Percentiles rank a stretch among this genome's conserved stretches.
These are phyloP conservation scores for Erebia epiphron DNA, from an alignment of 2,888 invertebrate species.

Conservation along the genomic window DNA sequence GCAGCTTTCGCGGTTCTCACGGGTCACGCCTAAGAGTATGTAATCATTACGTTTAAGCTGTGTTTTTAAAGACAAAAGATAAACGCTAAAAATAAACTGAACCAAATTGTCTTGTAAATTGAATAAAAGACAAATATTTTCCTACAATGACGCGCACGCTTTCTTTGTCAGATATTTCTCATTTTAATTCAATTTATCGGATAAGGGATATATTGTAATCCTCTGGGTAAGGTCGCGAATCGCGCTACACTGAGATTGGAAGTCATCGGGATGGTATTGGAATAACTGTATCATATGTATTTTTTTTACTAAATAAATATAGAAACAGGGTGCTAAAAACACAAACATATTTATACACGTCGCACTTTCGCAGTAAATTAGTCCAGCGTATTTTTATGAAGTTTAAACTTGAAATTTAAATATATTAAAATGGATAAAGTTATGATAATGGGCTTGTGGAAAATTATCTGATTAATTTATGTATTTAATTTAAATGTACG, in stretches of 20 bases:
- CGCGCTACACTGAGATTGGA: conserved; percentile 76
- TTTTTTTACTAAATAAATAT: too few species aligned
- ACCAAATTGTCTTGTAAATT: conserved; percentile 60
- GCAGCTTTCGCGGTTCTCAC: neutral
- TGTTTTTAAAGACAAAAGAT: neutral
- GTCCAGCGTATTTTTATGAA: too few species aligned
- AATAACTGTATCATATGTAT: conserved; percentile 65
- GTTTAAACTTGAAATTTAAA: too few species aligned
- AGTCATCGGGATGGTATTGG: conserved; percentile 75
- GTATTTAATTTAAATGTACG: too few species aligned
- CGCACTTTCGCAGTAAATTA: too few species aligned
- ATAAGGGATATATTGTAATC: conserved; percentile 77
- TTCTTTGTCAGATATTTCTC: conserved; percentile 77
- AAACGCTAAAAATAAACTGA: conserved; percentile 48
- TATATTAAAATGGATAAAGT: too few species aligned
- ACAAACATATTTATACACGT: too few species aligned
- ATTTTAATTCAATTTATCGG: conserved; percentile 81
- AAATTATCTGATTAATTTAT: too few species aligned
- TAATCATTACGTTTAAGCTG: neutral
- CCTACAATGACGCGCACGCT: conserved; percentile 57
- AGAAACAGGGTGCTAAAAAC: too few species aligned
- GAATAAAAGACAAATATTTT: conserved; percentile 42
- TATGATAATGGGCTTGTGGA: too few species aligned
- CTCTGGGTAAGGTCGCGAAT: conserved; percentile 74
- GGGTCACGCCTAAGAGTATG: neutral